Conservation (phyloP, 2,113 vertebrate species). For the Axis porcinus region DNA sequence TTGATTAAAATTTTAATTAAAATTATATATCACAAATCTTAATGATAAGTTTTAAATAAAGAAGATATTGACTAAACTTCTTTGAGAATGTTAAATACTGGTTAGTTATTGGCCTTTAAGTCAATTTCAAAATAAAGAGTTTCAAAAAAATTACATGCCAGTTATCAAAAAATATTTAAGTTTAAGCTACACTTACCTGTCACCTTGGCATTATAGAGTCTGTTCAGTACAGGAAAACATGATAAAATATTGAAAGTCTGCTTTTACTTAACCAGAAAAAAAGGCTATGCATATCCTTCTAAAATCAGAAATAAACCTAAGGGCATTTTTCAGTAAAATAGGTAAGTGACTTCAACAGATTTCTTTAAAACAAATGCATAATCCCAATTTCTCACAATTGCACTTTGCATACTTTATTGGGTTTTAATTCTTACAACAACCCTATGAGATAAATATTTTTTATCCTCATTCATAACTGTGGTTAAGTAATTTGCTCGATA, state of each 20-base stretch:
- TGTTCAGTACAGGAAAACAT: neutral
- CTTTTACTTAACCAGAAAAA: slow-evolving; percentile 6
- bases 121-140: neutral
- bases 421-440: neutral
- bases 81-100: neutral
- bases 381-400: neutral
- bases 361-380: neutral
- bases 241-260: neutral
- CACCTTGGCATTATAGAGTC: neutral
- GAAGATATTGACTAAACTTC: neutral
- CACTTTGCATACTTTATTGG: neutral
- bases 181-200: neutral
- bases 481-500: neutral
- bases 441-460: neutral
- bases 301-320: neutral
- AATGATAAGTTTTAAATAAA: neutral
- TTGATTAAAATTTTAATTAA: neutral
- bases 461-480: neutral
- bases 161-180: neutral
- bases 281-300: neutral
- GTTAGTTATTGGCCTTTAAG: neutral
- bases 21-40: neutral
- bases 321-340: neutral
- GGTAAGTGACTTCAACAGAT: neutral
- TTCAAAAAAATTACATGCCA: neutral